These are phyloP conservation scores for Melanostigma gelatinosum DNA, from an alignment of 2,113 vertebrate species.

Conservation along the genomic window DNA sequence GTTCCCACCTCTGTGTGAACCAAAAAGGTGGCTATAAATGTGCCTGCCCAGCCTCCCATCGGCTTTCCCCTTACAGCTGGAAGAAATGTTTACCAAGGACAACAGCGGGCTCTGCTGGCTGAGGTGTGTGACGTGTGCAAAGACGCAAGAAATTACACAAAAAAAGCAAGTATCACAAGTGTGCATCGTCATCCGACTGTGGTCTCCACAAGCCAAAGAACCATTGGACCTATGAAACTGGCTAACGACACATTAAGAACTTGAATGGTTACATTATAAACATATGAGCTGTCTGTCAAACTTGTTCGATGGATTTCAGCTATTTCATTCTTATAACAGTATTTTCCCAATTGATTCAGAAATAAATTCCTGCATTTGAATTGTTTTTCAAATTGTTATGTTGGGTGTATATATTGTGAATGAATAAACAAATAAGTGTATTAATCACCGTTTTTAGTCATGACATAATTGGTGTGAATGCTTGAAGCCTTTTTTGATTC, in stretches of 20 bases:
- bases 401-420: not conserved
- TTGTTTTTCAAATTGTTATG: not conserved
- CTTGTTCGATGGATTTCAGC: not conserved
- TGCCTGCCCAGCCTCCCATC: slow-evolving; percentile 67
- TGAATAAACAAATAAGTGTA: not conserved
- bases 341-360: not conserved
- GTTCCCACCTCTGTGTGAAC: slow-evolving; percentile 78
- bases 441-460: not conserved
- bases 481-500: too few species aligned
- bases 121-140: not conserved
- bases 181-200: not conserved
- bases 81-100: slow-evolving; percentile 66
- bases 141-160: not conserved
- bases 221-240: not conserved
- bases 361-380: not conserved
- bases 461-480: not conserved
- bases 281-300: not conserved
- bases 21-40: slow-evolving; percentile 70
- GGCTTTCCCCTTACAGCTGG: slow-evolving; percentile 67
- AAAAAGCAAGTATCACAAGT: not conserved
- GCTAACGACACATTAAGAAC: not conserved
- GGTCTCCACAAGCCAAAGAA: not conserved
- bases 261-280: not conserved
- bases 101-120: slow-evolving; percentile 20
- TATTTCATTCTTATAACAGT: not conserved